Conservation (phyloP, 2,113 vertebrate species). For the Micromys minutus region DNA sequence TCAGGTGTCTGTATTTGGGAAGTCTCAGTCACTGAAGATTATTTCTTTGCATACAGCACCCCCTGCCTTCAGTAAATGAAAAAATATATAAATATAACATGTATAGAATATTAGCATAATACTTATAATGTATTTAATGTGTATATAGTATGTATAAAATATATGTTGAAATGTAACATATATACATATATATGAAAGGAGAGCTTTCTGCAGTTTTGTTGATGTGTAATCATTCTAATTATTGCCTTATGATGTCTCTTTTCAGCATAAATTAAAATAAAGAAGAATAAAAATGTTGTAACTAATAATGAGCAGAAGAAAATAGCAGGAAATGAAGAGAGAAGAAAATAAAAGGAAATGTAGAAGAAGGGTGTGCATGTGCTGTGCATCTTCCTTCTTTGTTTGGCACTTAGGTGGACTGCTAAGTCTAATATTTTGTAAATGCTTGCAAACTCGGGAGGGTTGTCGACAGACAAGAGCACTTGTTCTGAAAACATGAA, state of each 20-base stretch:
- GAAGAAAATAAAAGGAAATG: neutral
- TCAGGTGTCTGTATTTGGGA: constrained; percentile 63
- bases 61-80: constrained; percentile 76
- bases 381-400: neutral
- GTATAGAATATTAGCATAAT: rapidly evolving
- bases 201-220: neutral
- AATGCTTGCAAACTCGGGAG: neutral
- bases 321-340: neutral
- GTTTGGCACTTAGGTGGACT: neutral
- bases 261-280: neutral
- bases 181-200: neutral
- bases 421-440: neutral
- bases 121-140: neutral
- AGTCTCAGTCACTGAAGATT: rapidly evolving
- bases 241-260: neutral
- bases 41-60: constrained; percentile 83
- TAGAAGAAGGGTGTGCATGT: rapidly evolving
- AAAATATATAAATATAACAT: neutral
- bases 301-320: neutral
- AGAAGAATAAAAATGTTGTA: neutral
- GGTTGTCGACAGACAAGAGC: neutral
- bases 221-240: neutral
- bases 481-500: neutral
- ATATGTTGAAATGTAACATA: neutral
- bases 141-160: neutral